A percentile compares a stretch with the other conserved stretches of the same genome.
Conservation (phyloP, 2,888 invertebrate species). For the Pherbina coryleti region DNA sequence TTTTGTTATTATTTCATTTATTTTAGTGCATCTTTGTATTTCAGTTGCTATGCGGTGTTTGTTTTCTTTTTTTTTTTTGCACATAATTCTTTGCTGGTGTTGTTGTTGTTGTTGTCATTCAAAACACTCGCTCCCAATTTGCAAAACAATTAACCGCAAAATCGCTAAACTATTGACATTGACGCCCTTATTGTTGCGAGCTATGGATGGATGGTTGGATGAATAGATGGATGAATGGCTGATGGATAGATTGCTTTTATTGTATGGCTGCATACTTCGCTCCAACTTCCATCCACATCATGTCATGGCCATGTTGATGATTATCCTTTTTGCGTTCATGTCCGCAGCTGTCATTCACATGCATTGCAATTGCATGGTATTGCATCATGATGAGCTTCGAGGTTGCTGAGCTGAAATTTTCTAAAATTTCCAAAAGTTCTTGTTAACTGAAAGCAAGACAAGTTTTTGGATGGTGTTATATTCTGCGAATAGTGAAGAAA, state of each 20-base stretch:
- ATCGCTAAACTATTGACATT: constrained; percentile 17
- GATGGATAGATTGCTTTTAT: too few relatives aligned
- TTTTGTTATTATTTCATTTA: background rate
- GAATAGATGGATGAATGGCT: background rate
- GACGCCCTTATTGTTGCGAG: background rate
- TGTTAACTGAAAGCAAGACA: too few relatives aligned
- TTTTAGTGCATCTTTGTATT: background rate
- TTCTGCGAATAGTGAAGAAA: too few relatives aligned
- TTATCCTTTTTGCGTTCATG: background rate
- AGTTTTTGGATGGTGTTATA: too few relatives aligned
- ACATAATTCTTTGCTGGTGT: background rate
- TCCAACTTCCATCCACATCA: background rate
- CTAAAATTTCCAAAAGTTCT: too few relatives aligned
- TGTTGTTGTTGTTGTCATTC: background rate
- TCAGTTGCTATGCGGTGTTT: too few relatives aligned
- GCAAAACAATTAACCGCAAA: constrained; percentile 31
- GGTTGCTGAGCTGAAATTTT: too few relatives aligned
- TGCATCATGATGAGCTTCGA: too few relatives aligned
- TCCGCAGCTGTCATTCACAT: constrained; percentile 22
- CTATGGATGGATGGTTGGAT: background rate
- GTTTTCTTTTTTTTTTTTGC: too few relatives aligned
- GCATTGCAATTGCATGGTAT: background rate
- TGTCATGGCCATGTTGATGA: background rate
- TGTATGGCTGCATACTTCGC: too few relatives aligned
- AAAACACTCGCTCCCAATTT: constrained; percentile 7